Base-by-base conservation (phyloP, 2,888 invertebrate genomes). In the Heliconius cydno region DNA sequence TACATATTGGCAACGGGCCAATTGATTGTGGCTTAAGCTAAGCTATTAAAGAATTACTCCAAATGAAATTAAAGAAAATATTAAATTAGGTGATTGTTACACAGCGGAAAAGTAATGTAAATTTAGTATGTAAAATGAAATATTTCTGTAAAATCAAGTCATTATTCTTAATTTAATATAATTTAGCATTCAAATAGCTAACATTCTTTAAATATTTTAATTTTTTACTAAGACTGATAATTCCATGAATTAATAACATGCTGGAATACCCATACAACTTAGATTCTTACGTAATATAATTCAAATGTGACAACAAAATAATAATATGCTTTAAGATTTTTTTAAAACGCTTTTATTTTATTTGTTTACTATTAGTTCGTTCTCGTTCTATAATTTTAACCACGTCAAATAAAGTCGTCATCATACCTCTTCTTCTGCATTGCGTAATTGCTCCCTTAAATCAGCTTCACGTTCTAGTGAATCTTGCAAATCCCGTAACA, bases 401-500 rank as follows among this genome's bases (percentile, higher is more conserved):
- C 22, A 38, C 38, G 57, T 19, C 12, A 34, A 63, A 4, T 38
- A 28, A 57, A 25, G 34, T 28, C n/a, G 25, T 63, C 38, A 68
- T 41, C 46, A 41, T 93, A 97, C 97, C 96, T 99, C 99, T 92
- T 98, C 98, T 91, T 99, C 99, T 22, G 98, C 97, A 91, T 98
- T 99, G 83, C 97, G 96, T 19, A 99, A 93, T 90, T 99, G 99
- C 90, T 99, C 99, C 78, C 98, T 96, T 25, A 99, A 94, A 93
- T 99, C 99, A 1, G 98, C 98, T 91, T 99, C 99, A 41, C 99
- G 95, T 92, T 99, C 99, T 82, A 98, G 94, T 3, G 98, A 98
- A 92, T 99, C 99, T 89, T 98, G 98, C 28, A 99, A 95, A 89
- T 99, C 98, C 71, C 98, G 95, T 82, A 98, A 94, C 66, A 98